Base-by-base conservation (phyloP, 2,888 invertebrate genomes). In the Endomychus coccineus region DNA sequence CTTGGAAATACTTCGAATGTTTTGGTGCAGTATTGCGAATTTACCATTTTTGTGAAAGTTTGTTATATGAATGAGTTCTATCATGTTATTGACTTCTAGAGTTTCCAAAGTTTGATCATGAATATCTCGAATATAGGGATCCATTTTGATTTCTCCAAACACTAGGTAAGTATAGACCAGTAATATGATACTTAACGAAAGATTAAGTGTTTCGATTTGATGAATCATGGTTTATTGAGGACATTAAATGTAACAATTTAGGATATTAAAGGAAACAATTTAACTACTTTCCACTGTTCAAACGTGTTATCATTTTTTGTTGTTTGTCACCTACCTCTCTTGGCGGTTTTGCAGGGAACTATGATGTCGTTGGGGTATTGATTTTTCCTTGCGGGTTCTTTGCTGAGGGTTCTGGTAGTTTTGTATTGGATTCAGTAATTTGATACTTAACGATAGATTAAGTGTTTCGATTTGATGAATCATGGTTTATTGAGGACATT, bases 111-210 rank as follows among this genome's bases (percentile, higher is more conserved):
- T 25, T 25, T 25, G 25, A 9, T 25, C 12, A 25, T 25, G 25
- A 25, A 25, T 25, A 25, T 25, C 25, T 11, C 25, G 25, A 25
- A 25, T 25, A 25, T 25, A 25, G 25, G 12, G 25, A 25, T 25
- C 25, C 25, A 25, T 10, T 25, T 25, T 11, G 25, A 25, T 25
- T 4, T 25, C 12, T 9, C 25, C 25, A 25, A 11, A 25, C 2
- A 24, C 24, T 3, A 24, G n/a, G 24, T n/a, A 24, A 24, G 24
- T 24, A 24, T n/a, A 24, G 12, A 2, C 5, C 12, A 25, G 5
- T 25, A 25, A 25, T 25, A 25, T 25, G n/a, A n/a, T n/a, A n/a
- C n/a, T n/a, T 12, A 25, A 5, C 11, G 4, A 11, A 25, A 25
- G 25, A 25, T 11, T 11, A 11, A 11, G 9, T 25, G 12, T 25